A percentile compares a stretch with the other conserved stretches of the same genome.
These are phyloP conservation scores for Strigops habroptila DNA, from an alignment of 2,113 vertebrate species.

Conservation along the genomic window DNA sequence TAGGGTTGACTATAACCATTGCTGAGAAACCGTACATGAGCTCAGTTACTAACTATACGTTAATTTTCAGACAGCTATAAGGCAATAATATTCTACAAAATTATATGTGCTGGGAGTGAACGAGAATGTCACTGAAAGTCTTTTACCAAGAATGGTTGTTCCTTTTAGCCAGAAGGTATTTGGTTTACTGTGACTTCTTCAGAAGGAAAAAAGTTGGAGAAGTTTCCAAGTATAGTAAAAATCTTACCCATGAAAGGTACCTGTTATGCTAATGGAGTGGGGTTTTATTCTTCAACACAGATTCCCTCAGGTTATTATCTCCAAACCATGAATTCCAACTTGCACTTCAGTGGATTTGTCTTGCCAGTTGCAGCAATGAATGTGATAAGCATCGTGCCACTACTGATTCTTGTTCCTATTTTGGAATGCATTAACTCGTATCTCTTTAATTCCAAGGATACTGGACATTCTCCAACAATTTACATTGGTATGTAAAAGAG, in stretches of 20 bases:
- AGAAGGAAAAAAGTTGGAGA: background rate
- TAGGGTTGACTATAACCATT: background rate
- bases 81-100: background rate
- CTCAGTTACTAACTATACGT: background rate
- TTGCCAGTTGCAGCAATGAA: slow-evolving; percentile 89
- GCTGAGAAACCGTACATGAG: background rate
- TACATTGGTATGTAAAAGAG: slow-evolving; percentile 80
- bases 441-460: slow-evolving; percentile 65
- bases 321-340: slow-evolving; percentile 91
- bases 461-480: slow-evolving; percentile 69
- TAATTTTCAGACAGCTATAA: background rate
- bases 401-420: slow-evolving; percentile 84
- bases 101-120: background rate
- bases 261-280: background rate
- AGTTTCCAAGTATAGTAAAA: background rate
- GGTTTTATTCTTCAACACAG: slow-evolving; percentile 61
- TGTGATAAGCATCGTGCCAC: slow-evolving; percentile 82
- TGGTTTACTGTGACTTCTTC: background rate
- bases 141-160: background rate
- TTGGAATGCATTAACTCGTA: slow-evolving; percentile 77
- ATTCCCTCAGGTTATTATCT: slow-evolving; percentile 92
- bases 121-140: background rate
- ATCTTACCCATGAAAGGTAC: background rate
- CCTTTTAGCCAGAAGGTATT: background rate
- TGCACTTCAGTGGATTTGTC: slow-evolving; percentile 79